These are phyloP conservation scores for Papilio demoleus DNA, from an alignment of 2,888 invertebrate genomes.

Conservation along the genomic window DNA sequence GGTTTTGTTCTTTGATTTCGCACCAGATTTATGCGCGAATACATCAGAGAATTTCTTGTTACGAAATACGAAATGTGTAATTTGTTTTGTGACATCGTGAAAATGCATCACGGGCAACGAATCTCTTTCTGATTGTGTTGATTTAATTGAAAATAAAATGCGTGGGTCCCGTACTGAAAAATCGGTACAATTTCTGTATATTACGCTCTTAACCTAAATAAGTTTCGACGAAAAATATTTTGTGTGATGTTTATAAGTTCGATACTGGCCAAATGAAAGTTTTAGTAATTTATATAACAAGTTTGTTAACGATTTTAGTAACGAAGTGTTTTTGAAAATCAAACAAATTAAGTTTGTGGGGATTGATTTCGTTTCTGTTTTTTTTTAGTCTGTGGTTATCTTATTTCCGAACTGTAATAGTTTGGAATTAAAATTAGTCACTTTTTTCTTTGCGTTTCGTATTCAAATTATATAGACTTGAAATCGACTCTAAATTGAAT, in stretches of 20 bases:
- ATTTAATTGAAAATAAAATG: constrained; percentile 33
- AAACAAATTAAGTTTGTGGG: not conserved
- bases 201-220: constrained; percentile 30
- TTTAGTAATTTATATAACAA: constrained; percentile 1
- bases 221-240: constrained; percentile 26
- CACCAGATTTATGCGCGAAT: constrained; percentile 22
- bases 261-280: not conserved
- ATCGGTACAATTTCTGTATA: constrained; percentile 28
- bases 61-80: constrained; percentile 16
- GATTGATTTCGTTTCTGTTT: not conserved
- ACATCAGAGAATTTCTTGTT: constrained; percentile 24
- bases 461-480: not conserved
- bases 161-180: constrained; percentile 23
- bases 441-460: not conserved
- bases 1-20: constrained; percentile 10
- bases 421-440: no score
- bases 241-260: constrained; percentile 15
- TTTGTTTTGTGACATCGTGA: constrained; percentile 34
- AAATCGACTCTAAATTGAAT: not conserved
- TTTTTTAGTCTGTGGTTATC: no score
- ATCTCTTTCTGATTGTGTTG: constrained; percentile 37
- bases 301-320: not conserved
- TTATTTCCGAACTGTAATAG: no score
- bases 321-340: not conserved
- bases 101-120: constrained; percentile 26